Conservation (phyloP, 2,888 invertebrate genomes). For the Chydorus sphaericus region DNA sequence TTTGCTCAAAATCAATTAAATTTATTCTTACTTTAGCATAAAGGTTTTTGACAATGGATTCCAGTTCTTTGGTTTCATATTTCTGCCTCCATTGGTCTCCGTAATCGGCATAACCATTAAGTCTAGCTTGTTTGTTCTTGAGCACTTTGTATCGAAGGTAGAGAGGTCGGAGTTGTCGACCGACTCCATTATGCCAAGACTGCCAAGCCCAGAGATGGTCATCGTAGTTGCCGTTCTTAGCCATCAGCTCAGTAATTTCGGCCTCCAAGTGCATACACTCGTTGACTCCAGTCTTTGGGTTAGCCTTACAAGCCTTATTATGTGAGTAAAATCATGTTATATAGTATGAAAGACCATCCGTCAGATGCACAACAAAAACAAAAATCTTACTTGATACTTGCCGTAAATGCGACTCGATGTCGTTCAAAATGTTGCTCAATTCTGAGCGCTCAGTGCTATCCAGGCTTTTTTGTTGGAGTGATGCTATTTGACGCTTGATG, state of each 20-base stretch:
- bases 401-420: conserved; percentile 23
- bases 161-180: conserved; percentile 20
- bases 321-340: too few relatives aligned
- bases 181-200: conserved; percentile 22
- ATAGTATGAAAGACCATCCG: too few relatives aligned
- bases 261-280: conserved; percentile 22
- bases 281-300: conserved; percentile 10
- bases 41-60: conserved; percentile 15
- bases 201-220: conserved; percentile 21
- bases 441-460: conserved; percentile 21
- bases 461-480: conserved; percentile 21
- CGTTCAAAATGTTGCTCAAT: conserved; percentile 18
- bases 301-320: neutral
- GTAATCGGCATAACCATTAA: conserved; percentile 17
- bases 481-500: conserved; percentile 19
- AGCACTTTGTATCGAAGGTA: conserved; percentile 17
- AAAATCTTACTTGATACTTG: conserved; percentile 17
- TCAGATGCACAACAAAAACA: neutral
- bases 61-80: conserved; percentile 19
- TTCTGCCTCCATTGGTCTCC: conserved; percentile 18
- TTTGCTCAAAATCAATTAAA: too few relatives aligned
- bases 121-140: conserved; percentile 17
- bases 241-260: conserved; percentile 21
- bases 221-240: conserved; percentile 16
- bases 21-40: too few relatives aligned